Evolutionary conservation across 2,888 invertebrate genomes (phyloP).

Genomic region (Rhaphigaster nebulosa): DNA sequence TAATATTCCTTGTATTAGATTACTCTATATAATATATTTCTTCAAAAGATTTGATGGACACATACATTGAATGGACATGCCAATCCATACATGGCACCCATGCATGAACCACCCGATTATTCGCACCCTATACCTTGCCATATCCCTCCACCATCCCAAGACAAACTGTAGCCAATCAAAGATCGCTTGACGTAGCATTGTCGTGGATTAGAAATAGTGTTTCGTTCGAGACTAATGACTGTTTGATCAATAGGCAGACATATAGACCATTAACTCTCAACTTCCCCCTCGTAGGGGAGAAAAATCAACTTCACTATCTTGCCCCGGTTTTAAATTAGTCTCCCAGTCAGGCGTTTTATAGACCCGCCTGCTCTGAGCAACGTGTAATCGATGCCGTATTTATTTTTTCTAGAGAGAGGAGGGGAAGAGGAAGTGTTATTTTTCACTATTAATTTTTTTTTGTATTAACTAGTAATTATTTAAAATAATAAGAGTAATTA

Average conservation of each 20-base stretch:
- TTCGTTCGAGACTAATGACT: constrained; percentile 45
- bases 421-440: neutral
- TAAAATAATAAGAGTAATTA: too few relatives aligned
- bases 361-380: neutral
- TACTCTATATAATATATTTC: too few relatives aligned
- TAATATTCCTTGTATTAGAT: too few relatives aligned
- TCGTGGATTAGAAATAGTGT: constrained; percentile 45
- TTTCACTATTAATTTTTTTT: neutral
- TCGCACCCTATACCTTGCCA: neutral
- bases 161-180: neutral
- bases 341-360: constrained; percentile 40
- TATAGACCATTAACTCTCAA: constrained; percentile 54
- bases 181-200: neutral
- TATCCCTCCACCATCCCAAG: neutral
- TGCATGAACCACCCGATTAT: neutral
- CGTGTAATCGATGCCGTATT: neutral
- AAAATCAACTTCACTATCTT: constrained; percentile 56
- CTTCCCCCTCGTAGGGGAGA: constrained; percentile 49
- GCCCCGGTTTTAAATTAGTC: constrained; percentile 54
- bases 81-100: too few relatives aligned
- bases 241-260: constrained; percentile 59
- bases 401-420: neutral
- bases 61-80: too few relatives aligned
- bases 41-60: too few relatives aligned
- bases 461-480: neutral